phyloP scores from a whole-genome alignment of 2,797 vertebrate genomes.

The Numenius phaeopus region DNA sequence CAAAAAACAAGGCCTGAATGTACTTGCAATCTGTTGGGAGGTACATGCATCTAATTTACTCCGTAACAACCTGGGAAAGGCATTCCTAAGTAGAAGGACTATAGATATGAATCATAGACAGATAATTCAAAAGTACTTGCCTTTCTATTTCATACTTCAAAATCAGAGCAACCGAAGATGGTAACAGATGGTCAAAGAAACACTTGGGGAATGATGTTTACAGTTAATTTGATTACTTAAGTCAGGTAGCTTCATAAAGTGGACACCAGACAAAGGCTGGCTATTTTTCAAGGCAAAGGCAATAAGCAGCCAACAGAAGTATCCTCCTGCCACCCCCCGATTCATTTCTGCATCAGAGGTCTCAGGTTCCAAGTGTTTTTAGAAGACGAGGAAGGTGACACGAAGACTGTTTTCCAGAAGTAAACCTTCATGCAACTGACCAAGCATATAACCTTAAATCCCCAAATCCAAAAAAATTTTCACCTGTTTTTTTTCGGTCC shows the following conservation, averaged over 20 bases:
- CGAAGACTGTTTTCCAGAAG: not conserved
- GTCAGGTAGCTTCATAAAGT: conserved; percentile 16
- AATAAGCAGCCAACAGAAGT: not conserved
- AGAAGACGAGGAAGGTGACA: not conserved
- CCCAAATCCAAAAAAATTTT: not conserved
- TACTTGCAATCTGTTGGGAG: not conserved
- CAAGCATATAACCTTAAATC: not conserved
- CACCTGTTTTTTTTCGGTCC: not conserved
- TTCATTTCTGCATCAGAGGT: not conserved
- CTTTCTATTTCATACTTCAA: not conserved
- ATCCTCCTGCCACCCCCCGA: not conserved
- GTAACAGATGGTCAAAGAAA: conserved; percentile 43
- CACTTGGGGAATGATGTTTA: conserved; percentile 11
- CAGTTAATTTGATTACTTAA: conserved; percentile 28
- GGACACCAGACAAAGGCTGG: conserved; percentile 33
- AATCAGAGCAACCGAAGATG: not conserved
- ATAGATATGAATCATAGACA: not conserved
- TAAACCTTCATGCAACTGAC: not conserved
- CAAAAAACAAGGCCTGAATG: not conserved
- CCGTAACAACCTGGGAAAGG: not conserved
- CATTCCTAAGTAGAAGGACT: not conserved
- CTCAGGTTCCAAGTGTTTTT: not conserved
- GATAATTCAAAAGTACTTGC: not conserved
- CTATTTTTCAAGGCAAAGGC: conserved; percentile 28
- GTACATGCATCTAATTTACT: not conserved